phyloP scores from a whole-genome alignment of 2,113 vertebrate genomes.

The Neomonachus schauinslandi region DNA sequence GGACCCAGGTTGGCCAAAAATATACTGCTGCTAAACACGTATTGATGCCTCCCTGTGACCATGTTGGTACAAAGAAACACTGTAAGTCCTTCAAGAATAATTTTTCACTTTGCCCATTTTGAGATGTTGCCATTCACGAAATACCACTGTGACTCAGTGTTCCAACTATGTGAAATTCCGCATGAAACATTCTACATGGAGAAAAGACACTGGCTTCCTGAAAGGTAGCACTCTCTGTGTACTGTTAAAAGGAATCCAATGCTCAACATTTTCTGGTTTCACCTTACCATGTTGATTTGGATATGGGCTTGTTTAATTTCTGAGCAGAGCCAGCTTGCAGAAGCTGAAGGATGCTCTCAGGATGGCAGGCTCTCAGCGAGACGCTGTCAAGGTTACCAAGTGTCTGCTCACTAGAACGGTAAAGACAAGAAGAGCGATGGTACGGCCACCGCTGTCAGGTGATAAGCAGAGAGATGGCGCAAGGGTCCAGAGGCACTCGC shows the following conservation, averaged over 20 bases:
- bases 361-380: fast-evolving
- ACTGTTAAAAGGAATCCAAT: background rate
- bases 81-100: constrained; percentile 66
- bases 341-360: background rate
- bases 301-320: background rate
- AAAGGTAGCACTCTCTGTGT: background rate
- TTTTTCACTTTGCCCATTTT: constrained; percentile 73
- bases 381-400: constrained; percentile 34
- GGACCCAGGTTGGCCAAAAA: background rate
- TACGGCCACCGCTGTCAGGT: background rate
- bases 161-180: background rate
- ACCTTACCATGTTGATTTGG: background rate
- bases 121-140: constrained; percentile 63
- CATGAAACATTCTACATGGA: constrained; percentile 50
- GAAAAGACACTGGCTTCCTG: constrained; percentile 34
- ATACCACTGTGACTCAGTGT: constrained; percentile 46
- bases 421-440: constrained; percentile 66
- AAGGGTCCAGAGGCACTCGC: background rate
- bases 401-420: background rate
- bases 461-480: constrained; percentile 15
- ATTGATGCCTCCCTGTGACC: constrained; percentile 46
- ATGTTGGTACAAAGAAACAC: constrained; percentile 41
- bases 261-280: background rate
- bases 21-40: background rate
- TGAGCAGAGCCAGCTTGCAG: background rate